Evolutionary conservation across 2,888 invertebrate species (phyloP).

Genomic region (Acanthosepion pharaonis): DNA sequence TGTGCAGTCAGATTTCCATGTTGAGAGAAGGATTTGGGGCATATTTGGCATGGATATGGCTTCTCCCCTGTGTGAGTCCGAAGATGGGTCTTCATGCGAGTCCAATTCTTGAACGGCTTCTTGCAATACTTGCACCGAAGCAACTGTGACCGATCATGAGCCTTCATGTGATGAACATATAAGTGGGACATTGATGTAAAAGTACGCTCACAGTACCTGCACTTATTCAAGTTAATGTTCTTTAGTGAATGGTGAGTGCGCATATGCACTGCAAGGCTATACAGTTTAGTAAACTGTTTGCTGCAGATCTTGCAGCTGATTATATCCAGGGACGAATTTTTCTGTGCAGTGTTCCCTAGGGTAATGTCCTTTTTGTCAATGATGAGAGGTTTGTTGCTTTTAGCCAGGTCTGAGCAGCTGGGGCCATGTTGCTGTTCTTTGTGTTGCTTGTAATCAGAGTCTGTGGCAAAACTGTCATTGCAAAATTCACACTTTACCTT

Average conservation of each 20-base stretch:
- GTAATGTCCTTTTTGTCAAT: background rate
- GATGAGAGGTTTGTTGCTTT: too few species aligned
- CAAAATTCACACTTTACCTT: background rate
- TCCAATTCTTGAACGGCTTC: constrained; percentile 35
- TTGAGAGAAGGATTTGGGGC: background rate
- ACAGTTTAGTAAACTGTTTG: background rate
- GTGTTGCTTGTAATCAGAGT: background rate
- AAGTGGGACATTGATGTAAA: background rate
- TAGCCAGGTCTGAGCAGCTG: background rate
- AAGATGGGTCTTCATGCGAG: background rate
- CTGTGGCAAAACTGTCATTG: background rate
- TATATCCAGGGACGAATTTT: background rate
- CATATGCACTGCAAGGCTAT: background rate
- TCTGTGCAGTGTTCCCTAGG: background rate
- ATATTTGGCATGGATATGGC: background rate
- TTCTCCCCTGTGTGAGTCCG: background rate
- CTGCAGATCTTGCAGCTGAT: background rate
- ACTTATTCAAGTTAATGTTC: background rate
- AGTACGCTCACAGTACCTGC: background rate
- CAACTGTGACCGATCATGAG: background rate
- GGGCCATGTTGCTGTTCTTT: background rate
- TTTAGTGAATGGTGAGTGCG: background rate
- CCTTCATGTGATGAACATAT: constrained; percentile 23
- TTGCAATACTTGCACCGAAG: constrained; percentile 38
- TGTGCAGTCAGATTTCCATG: constrained; percentile 36